Evolutionary conservation across 2,113 vertebrate genomes (phyloP).

Genomic region (Alces alces): DNA sequence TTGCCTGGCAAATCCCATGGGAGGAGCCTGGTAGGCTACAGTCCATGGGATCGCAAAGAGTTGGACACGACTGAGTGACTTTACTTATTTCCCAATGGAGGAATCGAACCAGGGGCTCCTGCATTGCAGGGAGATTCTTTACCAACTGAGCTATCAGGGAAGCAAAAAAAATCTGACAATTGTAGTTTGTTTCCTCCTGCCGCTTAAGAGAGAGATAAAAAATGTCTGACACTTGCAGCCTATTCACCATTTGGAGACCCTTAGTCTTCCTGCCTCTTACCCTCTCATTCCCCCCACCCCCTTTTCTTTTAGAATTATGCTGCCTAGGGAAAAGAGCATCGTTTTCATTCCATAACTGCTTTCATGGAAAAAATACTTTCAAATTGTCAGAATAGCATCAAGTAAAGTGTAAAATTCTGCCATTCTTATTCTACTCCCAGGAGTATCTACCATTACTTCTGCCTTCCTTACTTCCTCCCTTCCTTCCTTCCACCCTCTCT

Average conservation of each 20-base stretch:
- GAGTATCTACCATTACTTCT: neutral
- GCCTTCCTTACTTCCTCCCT: rapidly evolving
- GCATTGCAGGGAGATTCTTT: neutral
- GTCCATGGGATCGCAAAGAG: too few relatives aligned
- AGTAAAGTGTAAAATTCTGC: neutral
- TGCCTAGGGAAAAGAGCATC: neutral
- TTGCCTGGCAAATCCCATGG: too few relatives aligned
- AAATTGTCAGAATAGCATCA: neutral
- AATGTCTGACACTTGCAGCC: neutral
- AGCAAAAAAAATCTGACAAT: neutral
- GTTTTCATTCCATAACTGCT: neutral
- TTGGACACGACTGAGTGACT: too few relatives aligned
- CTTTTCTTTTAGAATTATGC: neutral
- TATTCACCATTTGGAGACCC: neutral
- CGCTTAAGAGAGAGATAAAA: neutral
- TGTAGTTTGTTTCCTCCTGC: neutral
- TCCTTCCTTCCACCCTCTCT: rapidly evolving
- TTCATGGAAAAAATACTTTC: neutral
- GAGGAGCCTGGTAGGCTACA: too few relatives aligned
- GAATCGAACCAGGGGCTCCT: neutral
- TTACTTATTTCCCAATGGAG: rapidly evolving
- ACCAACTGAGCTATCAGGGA: neutral
- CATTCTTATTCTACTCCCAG: neutral
- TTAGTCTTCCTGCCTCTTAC: neutral
- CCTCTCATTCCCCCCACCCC: neutral